Base-by-base conservation (phyloP, 2,888 invertebrate species). In the Hipparchia semele region DNA sequence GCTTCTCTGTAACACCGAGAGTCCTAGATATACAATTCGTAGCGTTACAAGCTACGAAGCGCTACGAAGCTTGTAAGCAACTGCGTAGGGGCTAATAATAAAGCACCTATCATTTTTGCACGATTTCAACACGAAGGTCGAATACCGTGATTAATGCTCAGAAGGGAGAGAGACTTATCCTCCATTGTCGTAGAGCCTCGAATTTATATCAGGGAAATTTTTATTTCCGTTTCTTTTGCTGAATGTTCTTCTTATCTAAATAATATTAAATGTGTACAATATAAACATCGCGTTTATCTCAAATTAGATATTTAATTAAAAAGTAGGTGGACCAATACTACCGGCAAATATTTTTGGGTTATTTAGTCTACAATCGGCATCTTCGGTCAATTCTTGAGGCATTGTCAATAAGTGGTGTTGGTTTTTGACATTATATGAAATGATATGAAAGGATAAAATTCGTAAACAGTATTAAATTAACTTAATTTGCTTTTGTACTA, bases 21-120 rank as follows among this genome's bases (percentile, higher is more conserved):
- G 23, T 2, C 6, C 13, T 13, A 23, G 8, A 12, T 12, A 53
- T 12, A 10, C 2, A 13, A 58, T 8, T 23, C 58, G 58, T 23
- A 58, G 59, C 59, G 39, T 39, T 12, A 12, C 39, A 33, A 4
- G 23, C 9, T 39, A 51, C 39, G 58, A 66, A 64, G 49, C n/a
- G 49, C 79, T 79, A 78, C 83, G 85, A 84, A 84, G 83, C 82
- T 68, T 80, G 83, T 82, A 84, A 82, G 71, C 77, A 71, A 76
- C 71, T 65, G 78, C 82, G 81, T 83, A 81, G 79, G 76, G 78
- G 78, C 77, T 75, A 4, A 76, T 81, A 83, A 82, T 84, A 83
- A 81, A 83, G 79, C 76, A 75, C 76, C 75, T 80, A 79, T 80
- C 71, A 82, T 81, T 81, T 83, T 82, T 79, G 77, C 78, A 77